phyloP scores from a whole-genome alignment of 1,140 invertebrate genomes.

The Pogonomyrmex californicus region DNA sequence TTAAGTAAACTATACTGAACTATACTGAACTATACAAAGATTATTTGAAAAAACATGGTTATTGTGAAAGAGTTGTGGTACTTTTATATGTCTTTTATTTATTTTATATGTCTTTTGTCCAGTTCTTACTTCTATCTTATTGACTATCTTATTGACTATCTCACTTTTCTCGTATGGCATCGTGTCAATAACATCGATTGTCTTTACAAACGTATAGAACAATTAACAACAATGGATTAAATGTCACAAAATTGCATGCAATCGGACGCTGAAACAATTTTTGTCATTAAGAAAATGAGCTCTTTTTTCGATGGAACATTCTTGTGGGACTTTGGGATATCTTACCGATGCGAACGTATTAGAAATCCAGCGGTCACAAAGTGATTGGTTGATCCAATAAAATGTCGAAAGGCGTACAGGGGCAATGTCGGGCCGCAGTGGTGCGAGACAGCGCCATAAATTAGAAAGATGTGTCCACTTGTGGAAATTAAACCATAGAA shows the following conservation, averaged over 20 bases:
- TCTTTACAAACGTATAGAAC: neutral
- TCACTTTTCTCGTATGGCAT: neutral
- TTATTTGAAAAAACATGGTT: no score
- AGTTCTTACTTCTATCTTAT: neutral
- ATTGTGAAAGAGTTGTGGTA: no score
- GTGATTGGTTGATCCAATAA: constrained; percentile 82
- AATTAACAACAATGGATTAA: neutral
- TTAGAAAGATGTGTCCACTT: constrained; percentile 84
- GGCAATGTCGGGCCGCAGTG: constrained; percentile 46
- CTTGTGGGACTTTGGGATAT: neutral
- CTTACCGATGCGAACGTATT: neutral
- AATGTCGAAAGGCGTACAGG: constrained; percentile 82
- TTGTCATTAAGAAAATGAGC: neutral
- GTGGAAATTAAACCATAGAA: constrained; percentile 85
- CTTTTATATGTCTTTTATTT: no score
- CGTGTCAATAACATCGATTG: neutral
- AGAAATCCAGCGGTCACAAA: constrained; percentile 13
- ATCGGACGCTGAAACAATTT: neutral
- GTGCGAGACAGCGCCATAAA: constrained; percentile 80
- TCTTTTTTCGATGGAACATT: neutral
- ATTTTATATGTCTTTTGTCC: neutral
- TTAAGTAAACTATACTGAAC: neutral
- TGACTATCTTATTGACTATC: neutral
- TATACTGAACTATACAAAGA: no score
- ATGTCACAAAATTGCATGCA: neutral